Base-by-base conservation (phyloP, 2,888 invertebrate species). In the Napeogenes inachia region DNA sequence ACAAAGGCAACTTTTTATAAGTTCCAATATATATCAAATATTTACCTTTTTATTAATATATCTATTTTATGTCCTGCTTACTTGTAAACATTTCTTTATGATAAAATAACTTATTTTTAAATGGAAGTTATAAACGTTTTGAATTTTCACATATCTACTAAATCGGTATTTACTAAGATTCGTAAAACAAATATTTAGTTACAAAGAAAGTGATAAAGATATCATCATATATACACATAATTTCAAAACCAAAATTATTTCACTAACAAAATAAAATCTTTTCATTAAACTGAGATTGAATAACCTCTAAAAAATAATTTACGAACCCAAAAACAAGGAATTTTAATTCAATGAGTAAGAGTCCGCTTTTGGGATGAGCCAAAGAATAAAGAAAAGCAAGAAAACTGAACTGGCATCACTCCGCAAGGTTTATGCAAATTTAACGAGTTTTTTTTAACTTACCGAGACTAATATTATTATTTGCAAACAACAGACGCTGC, bases 361-460 rank as follows among this genome's bases (percentile, higher is more conserved):
- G 71, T 77, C 74, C 75, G 70, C 75, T 79, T 76, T 78, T 79
- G 75, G 75, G 79, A 81, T 79, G 78, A 80, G 78, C 78, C 77
- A 70, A 81, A 82, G 82, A 81, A 81, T 78, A 73, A 75, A 79
- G 64, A 82, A 73, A 83, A 82, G 75, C 75, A 76, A 75, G 75
- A 78, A 81, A 82, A 84, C 77, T 80, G 79, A 78, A 81, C 78
- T 75, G 74, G 76, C 42, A 2, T 42, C 10, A 77, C 78, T 76
- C 71, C 75, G 76, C 78, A 76, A 84, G 85, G 84, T 85, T 87
- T 89, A 89, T 87, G 89, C 77, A 84, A 89, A 89, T 89, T 85
- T 84, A 76, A 82, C 81, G 82, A 80, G 73, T 79, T 69, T 82
- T 85, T 85, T 87, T 85, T 78, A 83, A 86, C 82, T 88, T 84